phyloP scores from a whole-genome alignment of 2,113 vertebrate species.

The Canis aureus region DNA sequence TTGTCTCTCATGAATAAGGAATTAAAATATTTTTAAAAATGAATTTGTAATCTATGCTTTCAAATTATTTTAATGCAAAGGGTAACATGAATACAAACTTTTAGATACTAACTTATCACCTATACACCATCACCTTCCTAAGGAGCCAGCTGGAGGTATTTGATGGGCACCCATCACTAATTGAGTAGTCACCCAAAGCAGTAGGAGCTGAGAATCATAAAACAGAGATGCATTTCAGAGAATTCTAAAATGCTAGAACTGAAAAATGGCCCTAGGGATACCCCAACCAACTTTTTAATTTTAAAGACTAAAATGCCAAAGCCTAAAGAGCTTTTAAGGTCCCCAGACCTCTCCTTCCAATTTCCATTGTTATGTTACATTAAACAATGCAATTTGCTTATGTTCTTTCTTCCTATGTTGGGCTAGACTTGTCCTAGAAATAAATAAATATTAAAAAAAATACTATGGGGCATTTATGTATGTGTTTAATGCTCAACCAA shows the following conservation, averaged over 20 bases:
- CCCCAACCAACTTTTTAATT: background rate
- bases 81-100: background rate
- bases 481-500: background rate
- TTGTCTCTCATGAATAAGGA: too few relatives aligned
- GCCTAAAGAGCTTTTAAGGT: background rate
- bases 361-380: background rate
- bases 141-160: background rate
- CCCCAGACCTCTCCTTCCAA: background rate
- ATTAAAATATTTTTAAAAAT: too few relatives aligned
- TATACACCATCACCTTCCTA: background rate
- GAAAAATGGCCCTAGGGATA: background rate
- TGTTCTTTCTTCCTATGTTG: background rate
- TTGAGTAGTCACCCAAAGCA: background rate
- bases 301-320: background rate
- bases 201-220: background rate
- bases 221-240: rapidly evolving
- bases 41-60: background rate
- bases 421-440: background rate
- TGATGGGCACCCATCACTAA: too few relatives aligned
- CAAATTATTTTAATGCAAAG: background rate
- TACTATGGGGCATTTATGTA: background rate
- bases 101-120: background rate
- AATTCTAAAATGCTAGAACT: background rate
- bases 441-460: background rate
- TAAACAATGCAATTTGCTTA: background rate